Conservation (phyloP, 2,888 invertebrate species). For the Chrysopilus asiliformis region DNA sequence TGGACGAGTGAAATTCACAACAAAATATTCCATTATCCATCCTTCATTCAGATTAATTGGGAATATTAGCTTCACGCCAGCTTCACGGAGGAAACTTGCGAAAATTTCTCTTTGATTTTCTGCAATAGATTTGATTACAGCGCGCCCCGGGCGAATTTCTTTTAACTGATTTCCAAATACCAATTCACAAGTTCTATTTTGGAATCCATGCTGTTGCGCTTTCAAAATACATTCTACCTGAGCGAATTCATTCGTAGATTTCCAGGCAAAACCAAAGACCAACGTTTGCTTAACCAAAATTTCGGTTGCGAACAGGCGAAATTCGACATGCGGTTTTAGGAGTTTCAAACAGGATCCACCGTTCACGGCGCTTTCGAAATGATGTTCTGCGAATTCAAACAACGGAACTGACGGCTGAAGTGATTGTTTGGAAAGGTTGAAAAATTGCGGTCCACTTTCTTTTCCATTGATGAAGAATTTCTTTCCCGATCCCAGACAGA, state of each 20-base stretch:
- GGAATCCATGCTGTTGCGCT: background rate
- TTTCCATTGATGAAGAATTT: constrained; percentile 17
- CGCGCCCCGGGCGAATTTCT: background rate
- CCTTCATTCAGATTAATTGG: constrained; percentile 4
- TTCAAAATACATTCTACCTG: constrained; percentile 24
- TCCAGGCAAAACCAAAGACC: constrained; percentile 28
- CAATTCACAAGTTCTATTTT: background rate
- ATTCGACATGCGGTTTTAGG: constrained; percentile 31
- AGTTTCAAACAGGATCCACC: constrained; percentile 43
- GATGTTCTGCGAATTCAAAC: constrained; percentile 22
- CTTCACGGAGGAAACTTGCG: background rate
- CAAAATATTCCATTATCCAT: constrained; percentile 5
- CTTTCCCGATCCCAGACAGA: constrained; percentile 65
- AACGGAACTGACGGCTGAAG: constrained; percentile 41
- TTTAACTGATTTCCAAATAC: background rate
- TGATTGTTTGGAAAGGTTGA: constrained; percentile 45
- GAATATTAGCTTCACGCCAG: background rate
- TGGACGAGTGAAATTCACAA: constrained; percentile 1
- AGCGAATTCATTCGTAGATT: constrained; percentile 16
- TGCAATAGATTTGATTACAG: background rate
- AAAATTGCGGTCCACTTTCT: constrained; percentile 36
- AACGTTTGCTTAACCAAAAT: constrained; percentile 24
- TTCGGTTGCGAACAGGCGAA: constrained; percentile 29
- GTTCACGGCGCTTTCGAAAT: constrained; percentile 37
- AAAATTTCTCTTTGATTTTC: too few relatives aligned